phyloP scores from a whole-genome alignment of 2,797 vertebrate species.

The Clarias fuscus region DNA sequence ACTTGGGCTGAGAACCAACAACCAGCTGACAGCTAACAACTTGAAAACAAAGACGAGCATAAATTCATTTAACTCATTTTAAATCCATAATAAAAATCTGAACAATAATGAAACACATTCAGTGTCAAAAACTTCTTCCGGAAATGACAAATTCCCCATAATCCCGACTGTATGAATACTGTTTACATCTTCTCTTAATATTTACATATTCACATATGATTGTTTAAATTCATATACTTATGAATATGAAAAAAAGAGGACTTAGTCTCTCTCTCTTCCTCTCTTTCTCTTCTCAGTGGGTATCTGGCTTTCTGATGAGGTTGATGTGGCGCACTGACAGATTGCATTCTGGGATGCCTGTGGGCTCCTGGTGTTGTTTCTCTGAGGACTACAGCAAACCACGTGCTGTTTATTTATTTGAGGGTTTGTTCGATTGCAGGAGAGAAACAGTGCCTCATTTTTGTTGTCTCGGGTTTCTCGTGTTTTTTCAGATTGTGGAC shows the following conservation, averaged over 20 bases:
- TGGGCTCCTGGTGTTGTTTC: slow-evolving; percentile 60
- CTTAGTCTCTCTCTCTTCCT: background rate
- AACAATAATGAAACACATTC: background rate
- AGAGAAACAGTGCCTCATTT: background rate
- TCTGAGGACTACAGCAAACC: slow-evolving; percentile 27
- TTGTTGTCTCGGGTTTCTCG: background rate
- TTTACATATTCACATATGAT: background rate
- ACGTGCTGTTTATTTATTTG: slow-evolving; percentile 1
- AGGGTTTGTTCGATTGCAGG: background rate
- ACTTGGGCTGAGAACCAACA: no score
- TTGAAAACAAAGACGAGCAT: background rate
- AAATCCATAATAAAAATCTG: no score
- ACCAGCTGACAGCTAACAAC: no score
- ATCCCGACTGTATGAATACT: background rate
- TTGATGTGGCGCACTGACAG: slow-evolving; percentile 46
- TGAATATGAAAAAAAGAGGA: background rate
- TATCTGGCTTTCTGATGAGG: slow-evolving; percentile 23
- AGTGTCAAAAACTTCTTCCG: background rate
- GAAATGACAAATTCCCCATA: background rate
- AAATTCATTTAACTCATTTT: no score
- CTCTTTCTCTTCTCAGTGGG: background rate
- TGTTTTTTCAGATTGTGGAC: slow-evolving; percentile 18
- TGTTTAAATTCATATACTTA: background rate
- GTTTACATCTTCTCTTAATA: background rate
- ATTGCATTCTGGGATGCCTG: slow-evolving; percentile 54